Evolutionary conservation across 2,797 vertebrate species (phyloP).

Genomic region (Pogoniulus pusillus): DNA sequence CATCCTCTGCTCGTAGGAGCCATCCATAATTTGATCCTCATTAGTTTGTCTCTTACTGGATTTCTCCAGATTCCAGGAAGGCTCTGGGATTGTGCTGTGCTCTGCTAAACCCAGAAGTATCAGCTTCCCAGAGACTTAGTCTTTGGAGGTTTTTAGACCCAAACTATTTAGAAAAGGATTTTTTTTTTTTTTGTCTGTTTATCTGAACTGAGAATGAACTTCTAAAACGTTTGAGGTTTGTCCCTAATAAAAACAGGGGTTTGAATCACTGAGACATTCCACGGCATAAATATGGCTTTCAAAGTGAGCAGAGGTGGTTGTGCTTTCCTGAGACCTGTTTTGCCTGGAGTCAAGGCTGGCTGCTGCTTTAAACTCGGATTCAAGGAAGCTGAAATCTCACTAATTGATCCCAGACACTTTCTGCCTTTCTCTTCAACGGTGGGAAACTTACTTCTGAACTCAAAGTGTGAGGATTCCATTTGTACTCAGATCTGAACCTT

Average conservation of each 20-base stretch:
- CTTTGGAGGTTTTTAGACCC: neutral
- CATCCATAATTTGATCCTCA: neutral
- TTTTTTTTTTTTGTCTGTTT: slow-evolving; percentile 51
- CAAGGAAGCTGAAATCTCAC: neutral
- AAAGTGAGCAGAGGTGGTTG: neutral
- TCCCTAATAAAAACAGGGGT: slow-evolving; percentile 2
- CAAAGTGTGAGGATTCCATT: neutral
- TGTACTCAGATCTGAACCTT: neutral
- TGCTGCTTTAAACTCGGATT: neutral
- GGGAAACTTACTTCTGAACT: neutral
- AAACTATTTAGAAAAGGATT: slow-evolving; percentile 25
- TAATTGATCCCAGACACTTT: neutral
- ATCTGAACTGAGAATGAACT: slow-evolving; percentile 42
- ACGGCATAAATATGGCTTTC: neutral
- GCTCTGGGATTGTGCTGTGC: neutral
- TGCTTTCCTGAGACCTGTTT: neutral
- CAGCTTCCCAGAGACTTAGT: neutral
- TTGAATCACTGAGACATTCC: neutral
- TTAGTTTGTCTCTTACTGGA: neutral
- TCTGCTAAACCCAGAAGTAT: neutral
- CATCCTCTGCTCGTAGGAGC: neutral
- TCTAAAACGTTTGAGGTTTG: slow-evolving; percentile 33
- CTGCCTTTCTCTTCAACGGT: neutral
- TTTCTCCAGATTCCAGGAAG: neutral
- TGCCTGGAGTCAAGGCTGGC: neutral